Base-by-base conservation (phyloP, 2,888 invertebrate species). In the Diaprepes abbreviatus region DNA sequence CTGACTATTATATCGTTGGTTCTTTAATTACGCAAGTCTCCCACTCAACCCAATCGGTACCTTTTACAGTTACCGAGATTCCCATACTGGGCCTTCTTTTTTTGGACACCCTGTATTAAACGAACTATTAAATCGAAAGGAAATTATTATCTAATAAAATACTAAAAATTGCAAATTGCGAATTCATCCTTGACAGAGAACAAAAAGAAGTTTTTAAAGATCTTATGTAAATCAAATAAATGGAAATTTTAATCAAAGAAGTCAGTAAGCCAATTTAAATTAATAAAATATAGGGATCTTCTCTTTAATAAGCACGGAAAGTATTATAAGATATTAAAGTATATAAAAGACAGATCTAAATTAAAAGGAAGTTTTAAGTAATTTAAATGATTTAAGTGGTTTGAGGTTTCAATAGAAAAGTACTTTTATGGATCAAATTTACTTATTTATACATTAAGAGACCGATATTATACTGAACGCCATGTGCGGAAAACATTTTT, bases 211-310 rank as follows among this genome's bases (percentile, higher is more conserved):
- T 16, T 40, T 24, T 24, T 45, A 45, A 45, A 24, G 21, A 45
- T 45, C 45, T 21, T 4, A 45, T 12, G 12, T 24, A 12, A 45
- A 45, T 50, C 14, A 21, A 14, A 58, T 58, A 33, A 43, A 58
- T 43, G 28, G 40, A 52, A 52, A 63, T 5, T 52, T 52, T 38
- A 38, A 52, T 52, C 38, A 63, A 52, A 31, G 38, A 52, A 38
- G 24, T 3, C 17, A 40, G 40, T 17, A 17, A 40, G 17, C 17
- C 6, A 17, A 40, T 40, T 40, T 40, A 40, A 40, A 40, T 40
- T 17, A 40, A 40, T 40, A 40, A 40, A 40, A 40, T 16, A 40
- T 40, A 40, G 9, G 40, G 7, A 17, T 40, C 40, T 2, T 40
- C 14, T 10, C 17, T 4, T 40, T 5, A 4, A 24, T 40, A 17